Base-by-base conservation (phyloP, 2,888 invertebrate genomes). In the Cerceris ruficornis region DNA sequence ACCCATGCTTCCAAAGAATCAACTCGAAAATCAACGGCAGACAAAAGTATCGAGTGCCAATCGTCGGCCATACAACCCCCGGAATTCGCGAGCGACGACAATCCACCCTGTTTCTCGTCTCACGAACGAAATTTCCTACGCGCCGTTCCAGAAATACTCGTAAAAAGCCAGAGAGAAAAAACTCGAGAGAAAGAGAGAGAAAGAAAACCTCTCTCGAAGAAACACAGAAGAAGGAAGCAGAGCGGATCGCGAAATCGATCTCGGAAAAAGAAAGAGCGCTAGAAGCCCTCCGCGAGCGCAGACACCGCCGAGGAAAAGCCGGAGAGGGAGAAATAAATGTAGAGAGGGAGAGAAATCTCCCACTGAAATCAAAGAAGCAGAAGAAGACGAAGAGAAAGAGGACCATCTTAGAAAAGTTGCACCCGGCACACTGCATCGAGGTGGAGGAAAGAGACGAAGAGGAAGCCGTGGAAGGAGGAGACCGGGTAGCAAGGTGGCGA, bases 391-490 rank as follows among this genome's bases (percentile, higher is more conserved):
- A 43, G 82, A 80, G 77, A 74, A 77, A 79, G 77, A 72, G 66
- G 57, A 61, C 75, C 66, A 82, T 77, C 83, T 85, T 86, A 87
- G 88, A 89, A 90, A 90, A 91, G 90, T 92, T 92, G 92, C 92
- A 92, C 92, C 92, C 92, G 92, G 92, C 92, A 92, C 92, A 88
- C 90, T 89, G 89, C 89, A 88, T 82, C 86, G 83, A 74, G 84
- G 75, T 66, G 55, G 71, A 60, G 60, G 81, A 69, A 76, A 78
- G 80, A 80, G 81, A 76, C 67, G 76, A 60, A 66, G 57, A 49
- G 64, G 65, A 73, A 39, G 69, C 78, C 75, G 80, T 71, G 77
- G 64, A 69, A 68, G 69, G 75, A 67, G 75, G 39, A 73, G 49
- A 57, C 70, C 59, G 75, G 76, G 80, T 75, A 74, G 80, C 81